These are phyloP conservation scores for Lophochroa leadbeateri DNA, from an alignment of 2,113 vertebrate genomes.

Conservation along the genomic window DNA sequence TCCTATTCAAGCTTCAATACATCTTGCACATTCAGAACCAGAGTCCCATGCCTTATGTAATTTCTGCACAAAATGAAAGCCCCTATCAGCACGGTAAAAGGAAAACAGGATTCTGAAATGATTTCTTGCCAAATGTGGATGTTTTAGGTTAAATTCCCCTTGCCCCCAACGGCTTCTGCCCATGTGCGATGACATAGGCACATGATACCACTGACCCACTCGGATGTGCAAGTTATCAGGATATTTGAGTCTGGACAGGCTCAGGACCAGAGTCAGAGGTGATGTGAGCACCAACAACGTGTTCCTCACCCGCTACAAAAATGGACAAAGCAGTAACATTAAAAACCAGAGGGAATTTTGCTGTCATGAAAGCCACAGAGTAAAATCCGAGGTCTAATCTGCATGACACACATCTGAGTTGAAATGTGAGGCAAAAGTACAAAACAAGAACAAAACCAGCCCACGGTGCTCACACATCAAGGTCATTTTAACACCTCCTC, in stretches of 20 bases:
- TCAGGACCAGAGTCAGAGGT: slow-evolving; percentile 15
- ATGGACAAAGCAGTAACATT: neutral
- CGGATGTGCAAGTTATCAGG: neutral
- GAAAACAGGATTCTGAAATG: neutral
- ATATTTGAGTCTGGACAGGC: slow-evolving; percentile 19
- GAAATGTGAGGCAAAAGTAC: neutral
- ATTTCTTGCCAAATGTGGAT: neutral
- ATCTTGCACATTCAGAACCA: neutral
- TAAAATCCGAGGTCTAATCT: neutral
- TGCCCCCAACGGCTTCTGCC: neutral
- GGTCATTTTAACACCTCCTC: neutral
- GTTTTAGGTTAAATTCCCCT: neutral
- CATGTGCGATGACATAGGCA: neutral
- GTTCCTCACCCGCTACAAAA: neutral
- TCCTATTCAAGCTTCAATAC: neutral
- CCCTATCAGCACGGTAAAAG: neutral
- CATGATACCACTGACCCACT: neutral
- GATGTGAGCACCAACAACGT: neutral
- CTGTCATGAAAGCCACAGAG: neutral
- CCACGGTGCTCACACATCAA: rapidly evolving
- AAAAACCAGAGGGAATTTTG: neutral
- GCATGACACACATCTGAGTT: neutral
- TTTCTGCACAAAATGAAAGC: neutral
- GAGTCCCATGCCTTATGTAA: rapidly evolving
- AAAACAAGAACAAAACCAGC: neutral